These are phyloP conservation scores for Chydorus sphaericus DNA, from an alignment of 2,888 invertebrate genomes.

Conservation along the genomic window DNA sequence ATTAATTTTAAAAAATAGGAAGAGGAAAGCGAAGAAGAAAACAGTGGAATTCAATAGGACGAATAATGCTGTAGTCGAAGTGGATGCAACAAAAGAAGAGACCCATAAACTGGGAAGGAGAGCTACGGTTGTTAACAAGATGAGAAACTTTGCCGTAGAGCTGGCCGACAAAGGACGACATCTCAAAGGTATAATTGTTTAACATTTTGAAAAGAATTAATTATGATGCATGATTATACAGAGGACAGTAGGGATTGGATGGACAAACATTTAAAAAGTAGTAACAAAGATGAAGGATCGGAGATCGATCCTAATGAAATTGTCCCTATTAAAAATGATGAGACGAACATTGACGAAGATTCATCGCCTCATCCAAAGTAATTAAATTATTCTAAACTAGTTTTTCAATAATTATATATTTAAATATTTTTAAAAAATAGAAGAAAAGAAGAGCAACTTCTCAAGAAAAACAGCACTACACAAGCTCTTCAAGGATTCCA, in stretches of 20 bases:
- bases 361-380: too few species aligned
- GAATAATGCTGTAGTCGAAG: too few species aligned
- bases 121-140: too few species aligned
- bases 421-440: conserved; percentile 3
- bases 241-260: conserved; percentile 1
- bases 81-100: conserved; percentile 39
- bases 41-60: conserved; percentile 41
- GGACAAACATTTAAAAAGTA: background rate
- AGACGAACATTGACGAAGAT: conserved; percentile 22
- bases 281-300: conserved; percentile 28
- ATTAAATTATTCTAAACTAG: too few species aligned
- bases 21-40: conserved; percentile 44
- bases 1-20: conserved; percentile 36
- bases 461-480: conserved; percentile 9
- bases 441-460: background rate
- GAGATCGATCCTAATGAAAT: conserved; percentile 31
- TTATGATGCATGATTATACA: background rate
- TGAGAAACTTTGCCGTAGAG: conserved; percentile 22
- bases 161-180: conserved; percentile 32
- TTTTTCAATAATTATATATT: conserved; percentile 26
- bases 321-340: conserved; percentile 24
- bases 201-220: background rate
- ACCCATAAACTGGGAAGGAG: conserved; percentile 38
- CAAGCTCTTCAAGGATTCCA: conserved; percentile 29
- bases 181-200: conserved; percentile 32